These are phyloP conservation scores for Pyralis farinalis DNA, from an alignment of 2,888 invertebrate species.

Conservation along the genomic window DNA sequence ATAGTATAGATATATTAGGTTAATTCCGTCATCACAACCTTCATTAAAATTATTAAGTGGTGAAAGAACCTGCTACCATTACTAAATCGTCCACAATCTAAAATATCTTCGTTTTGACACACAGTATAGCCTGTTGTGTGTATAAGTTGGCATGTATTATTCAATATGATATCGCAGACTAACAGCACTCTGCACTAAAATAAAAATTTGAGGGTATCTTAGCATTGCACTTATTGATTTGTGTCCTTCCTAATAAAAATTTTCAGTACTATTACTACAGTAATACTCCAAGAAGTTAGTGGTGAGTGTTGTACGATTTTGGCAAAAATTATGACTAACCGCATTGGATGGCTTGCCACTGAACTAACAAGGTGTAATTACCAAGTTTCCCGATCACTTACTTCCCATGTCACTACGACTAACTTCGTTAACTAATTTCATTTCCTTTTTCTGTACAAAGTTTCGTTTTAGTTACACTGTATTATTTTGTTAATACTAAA, in stretches of 20 bases:
- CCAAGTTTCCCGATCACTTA: conserved; percentile 9
- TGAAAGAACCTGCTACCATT: conserved; percentile 41
- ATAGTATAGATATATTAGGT: conserved; percentile 25
- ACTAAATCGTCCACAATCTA: conserved; percentile 38
- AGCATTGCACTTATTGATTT: conserved; percentile 67
- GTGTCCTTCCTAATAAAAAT: conserved; percentile 63
- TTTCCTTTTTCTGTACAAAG: conserved; percentile 1
- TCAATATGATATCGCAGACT: conserved; percentile 60
- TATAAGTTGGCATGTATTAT: conserved; percentile 67
- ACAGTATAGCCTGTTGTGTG: conserved; percentile 61
- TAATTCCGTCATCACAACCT: conserved; percentile 35
- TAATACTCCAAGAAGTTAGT: conserved; percentile 73
- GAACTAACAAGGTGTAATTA: conserved; percentile 29
- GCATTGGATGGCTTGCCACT: conserved; percentile 44
- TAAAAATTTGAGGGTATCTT: conserved; percentile 49
- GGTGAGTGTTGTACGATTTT: conserved; percentile 78
- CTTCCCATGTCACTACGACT: conserved; percentile 3
- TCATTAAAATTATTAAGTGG: conserved; percentile 37
- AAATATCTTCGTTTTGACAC: conserved; percentile 75
- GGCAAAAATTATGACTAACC: conserved; percentile 65
- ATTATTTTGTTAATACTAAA: not conserved
- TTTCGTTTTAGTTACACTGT: conserved; percentile 4
- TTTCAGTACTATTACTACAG: conserved; percentile 73
- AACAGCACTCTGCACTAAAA: conserved; percentile 72
- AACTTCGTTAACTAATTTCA: conserved; percentile 8